These are phyloP conservation scores for Aphidius colemani DNA, from an alignment of 2,888 invertebrate genomes.

Conservation along the genomic window DNA sequence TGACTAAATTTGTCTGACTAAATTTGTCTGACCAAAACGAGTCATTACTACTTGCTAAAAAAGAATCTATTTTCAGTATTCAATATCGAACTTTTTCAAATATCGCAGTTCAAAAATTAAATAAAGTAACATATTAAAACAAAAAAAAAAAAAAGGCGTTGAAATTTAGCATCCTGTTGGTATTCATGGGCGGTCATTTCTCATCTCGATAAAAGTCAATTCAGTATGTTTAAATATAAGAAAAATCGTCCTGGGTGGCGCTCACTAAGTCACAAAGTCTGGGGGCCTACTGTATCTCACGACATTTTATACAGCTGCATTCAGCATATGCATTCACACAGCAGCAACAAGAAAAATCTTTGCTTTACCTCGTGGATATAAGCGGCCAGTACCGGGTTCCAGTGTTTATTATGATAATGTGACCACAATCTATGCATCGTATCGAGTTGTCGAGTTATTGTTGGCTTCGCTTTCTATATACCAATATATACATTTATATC, in stretches of 20 bases:
- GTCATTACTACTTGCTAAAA: too few relatives aligned
- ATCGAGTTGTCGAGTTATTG: constrained; percentile 50
- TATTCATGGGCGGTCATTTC: constrained; percentile 6
- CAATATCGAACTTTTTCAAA: too few relatives aligned
- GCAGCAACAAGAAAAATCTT: not conserved
- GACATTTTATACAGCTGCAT: not conserved
- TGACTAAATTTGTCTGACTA: too few relatives aligned
- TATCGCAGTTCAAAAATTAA: too few relatives aligned
- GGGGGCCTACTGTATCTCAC: constrained; percentile 20
- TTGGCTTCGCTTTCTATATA: constrained; percentile 27
- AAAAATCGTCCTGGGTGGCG: constrained; percentile 15
- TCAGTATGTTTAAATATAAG: not conserved
- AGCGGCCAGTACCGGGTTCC: constrained; percentile 30
- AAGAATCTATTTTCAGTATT: too few relatives aligned
- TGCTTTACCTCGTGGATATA: constrained; percentile 4
- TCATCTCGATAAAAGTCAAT: constrained; percentile 9
- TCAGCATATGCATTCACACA: too few relatives aligned
- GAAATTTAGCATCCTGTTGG: not conserved
- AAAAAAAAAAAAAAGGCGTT: not conserved
- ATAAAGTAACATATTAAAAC: too few relatives aligned
- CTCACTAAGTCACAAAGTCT: constrained; percentile 19
- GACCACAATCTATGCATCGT: constrained; percentile 45
- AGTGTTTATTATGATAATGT: constrained; percentile 48
- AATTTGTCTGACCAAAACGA: too few relatives aligned
- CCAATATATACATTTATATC: constrained; percentile 30